phyloP scores from a whole-genome alignment of 2,797 vertebrate genomes.

The Melanotaenia parkinsoni region DNA sequence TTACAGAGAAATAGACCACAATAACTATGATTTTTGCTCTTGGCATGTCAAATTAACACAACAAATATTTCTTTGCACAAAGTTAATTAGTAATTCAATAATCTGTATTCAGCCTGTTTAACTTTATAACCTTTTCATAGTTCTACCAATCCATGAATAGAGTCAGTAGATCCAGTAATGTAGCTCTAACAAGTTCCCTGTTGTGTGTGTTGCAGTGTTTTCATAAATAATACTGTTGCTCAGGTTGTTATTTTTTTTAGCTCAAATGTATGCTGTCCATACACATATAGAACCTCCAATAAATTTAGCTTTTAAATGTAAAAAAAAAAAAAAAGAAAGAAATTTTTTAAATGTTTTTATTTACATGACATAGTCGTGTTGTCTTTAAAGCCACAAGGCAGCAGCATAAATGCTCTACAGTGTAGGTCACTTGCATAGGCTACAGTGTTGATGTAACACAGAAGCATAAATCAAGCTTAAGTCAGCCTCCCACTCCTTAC shows the following conservation, averaged over 20 bases:
- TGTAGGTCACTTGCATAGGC: background rate
- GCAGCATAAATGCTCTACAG: background rate
- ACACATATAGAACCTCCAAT: background rate
- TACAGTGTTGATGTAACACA: slow-evolving; percentile 16
- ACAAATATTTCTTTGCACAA: background rate
- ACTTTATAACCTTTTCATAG: background rate
- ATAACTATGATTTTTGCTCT: background rate
- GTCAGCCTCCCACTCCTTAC: slow-evolving; percentile 31
- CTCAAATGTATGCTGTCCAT: background rate
- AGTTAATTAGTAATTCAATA: background rate
- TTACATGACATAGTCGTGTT: no score
- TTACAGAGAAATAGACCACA: background rate
- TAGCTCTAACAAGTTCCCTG: background rate
- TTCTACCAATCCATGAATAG: background rate
- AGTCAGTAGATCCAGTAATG: background rate
- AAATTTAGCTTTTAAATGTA: no score
- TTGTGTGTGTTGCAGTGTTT: background rate
- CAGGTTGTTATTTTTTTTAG: background rate
- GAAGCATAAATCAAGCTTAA: slow-evolving; percentile 16
- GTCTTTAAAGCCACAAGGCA: background rate
- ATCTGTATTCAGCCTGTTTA: background rate
- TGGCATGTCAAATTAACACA: background rate
- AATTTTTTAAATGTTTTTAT: no score
- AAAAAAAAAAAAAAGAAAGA: no score
- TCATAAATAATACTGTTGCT: background rate